Conservation (phyloP, 2,888 invertebrate species). For the Caenorhabditis drosophilae region DNA sequence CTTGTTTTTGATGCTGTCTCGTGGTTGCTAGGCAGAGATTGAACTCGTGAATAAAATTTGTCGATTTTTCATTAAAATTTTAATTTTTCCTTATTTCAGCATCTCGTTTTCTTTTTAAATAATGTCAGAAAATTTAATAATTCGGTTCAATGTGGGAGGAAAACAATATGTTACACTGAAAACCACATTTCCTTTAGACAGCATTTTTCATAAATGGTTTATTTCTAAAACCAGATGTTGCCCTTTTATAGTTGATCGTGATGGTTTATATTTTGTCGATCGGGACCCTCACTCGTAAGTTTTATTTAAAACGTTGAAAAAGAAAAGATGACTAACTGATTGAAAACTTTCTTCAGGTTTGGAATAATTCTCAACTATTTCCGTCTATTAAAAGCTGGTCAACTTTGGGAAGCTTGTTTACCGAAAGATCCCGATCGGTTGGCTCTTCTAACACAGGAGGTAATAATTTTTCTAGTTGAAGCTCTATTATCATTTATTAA, state of each 20-base stretch:
- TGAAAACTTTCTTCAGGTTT: constrained; percentile 45
- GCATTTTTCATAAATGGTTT: constrained; percentile 63
- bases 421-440: constrained; percentile 66
- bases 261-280: constrained; percentile 65
- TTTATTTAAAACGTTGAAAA: neutral
- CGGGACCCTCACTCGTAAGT: constrained; percentile 61
- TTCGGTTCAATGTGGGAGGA: constrained; percentile 66
- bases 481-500: neutral
- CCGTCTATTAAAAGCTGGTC: constrained; percentile 56
- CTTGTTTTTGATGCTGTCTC: too few species aligned
- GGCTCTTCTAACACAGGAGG: constrained; percentile 59
- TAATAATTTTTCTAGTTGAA: neutral
- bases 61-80: too few species aligned
- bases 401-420: constrained; percentile 66
- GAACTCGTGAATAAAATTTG: too few species aligned
- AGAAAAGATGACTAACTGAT: neutral
- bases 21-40: too few species aligned
- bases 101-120: too few species aligned
- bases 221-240: constrained; percentile 52
- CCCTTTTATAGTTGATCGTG: constrained; percentile 55
- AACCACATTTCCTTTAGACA: constrained; percentile 44
- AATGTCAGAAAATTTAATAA: constrained; percentile 41
- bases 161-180: constrained; percentile 39
- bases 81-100: neutral
- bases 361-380: constrained; percentile 66